Evolutionary conservation across 1,140 invertebrate genomes (phyloP).

Genomic region (Calephelis virginiensis): DNA sequence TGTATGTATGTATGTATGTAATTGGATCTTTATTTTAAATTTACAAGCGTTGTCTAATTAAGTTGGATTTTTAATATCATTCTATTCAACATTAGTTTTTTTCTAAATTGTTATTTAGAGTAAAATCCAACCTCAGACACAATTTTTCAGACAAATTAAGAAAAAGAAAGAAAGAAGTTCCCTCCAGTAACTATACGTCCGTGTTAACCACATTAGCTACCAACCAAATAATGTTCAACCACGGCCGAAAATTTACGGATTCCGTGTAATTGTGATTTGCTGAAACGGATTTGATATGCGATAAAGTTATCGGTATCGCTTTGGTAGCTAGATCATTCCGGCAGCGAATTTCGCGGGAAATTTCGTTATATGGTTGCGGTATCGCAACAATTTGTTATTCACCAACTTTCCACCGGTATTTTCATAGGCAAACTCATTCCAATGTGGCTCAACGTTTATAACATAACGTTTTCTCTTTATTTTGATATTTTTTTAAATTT

Average conservation of each 20-base stretch:
- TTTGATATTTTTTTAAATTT: neutral
- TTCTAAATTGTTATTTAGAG: too few species aligned
- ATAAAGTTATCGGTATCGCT: slow-evolving; percentile 49
- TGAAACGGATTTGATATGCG: slow-evolving; percentile 51
- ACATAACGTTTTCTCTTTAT: neutral
- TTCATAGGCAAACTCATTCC: slow-evolving; percentile 10
- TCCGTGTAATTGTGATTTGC: slow-evolving; percentile 63
- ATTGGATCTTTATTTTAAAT: too few species aligned
- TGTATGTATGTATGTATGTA: too few species aligned
- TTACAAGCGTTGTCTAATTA: too few species aligned
- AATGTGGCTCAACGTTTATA: slow-evolving; percentile 11
- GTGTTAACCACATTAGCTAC: slow-evolving; percentile 40
- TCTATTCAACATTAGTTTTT: too few species aligned
- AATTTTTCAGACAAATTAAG: too few species aligned
- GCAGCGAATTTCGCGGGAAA: slow-evolving; percentile 27
- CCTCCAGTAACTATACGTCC: slow-evolving; percentile 31
- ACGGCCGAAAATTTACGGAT: slow-evolving; percentile 57
- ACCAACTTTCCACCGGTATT: slow-evolving; percentile 15
- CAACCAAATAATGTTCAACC: slow-evolving; percentile 58
- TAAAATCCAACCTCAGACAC: too few species aligned
- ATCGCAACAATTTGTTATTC: slow-evolving; percentile 20
- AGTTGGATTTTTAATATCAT: too few species aligned
- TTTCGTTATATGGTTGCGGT: slow-evolving; percentile 16
- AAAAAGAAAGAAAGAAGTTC: too few species aligned
- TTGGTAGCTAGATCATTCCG: slow-evolving; percentile 18